phyloP scores from a whole-genome alignment of 2,113 vertebrate genomes.

The Mixornis gularis region DNA sequence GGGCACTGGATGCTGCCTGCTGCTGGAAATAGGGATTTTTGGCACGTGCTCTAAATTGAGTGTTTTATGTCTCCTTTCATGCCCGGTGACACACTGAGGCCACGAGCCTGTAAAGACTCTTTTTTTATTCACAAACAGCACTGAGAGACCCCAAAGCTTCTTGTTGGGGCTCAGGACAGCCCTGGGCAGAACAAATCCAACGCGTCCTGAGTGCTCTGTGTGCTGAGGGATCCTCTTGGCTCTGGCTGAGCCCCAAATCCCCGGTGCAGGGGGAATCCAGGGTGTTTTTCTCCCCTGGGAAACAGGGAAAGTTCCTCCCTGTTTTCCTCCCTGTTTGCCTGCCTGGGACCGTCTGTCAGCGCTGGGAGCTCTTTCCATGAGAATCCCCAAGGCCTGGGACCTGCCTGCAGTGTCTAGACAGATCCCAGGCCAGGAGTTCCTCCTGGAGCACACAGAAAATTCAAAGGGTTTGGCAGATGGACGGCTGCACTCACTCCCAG shows the following conservation, averaged over 20 bases:
- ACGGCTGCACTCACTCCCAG: accelerated
- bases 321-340: neutral
- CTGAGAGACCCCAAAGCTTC: neutral
- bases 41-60: neutral
- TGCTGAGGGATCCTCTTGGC: neutral
- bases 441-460: neutral
- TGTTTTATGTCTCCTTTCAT: neutral
- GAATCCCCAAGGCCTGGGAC: neutral
- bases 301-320: too few species aligned
- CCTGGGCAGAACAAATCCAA: neutral
- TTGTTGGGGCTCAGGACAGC: neutral
- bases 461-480: neutral
- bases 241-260: neutral
- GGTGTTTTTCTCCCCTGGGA: neutral
- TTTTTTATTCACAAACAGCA: neutral
- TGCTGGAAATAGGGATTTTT: neutral
- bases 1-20: neutral
- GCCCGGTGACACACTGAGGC: neutral
- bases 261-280: accelerated
- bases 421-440: neutral
- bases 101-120: neutral
- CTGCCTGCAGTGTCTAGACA: neutral
- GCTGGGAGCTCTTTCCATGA: neutral
- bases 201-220: accelerated
- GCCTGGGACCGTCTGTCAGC: neutral